Base-by-base conservation (phyloP, 2,888 invertebrate species). In the Brachynemurus nebulosus region DNA sequence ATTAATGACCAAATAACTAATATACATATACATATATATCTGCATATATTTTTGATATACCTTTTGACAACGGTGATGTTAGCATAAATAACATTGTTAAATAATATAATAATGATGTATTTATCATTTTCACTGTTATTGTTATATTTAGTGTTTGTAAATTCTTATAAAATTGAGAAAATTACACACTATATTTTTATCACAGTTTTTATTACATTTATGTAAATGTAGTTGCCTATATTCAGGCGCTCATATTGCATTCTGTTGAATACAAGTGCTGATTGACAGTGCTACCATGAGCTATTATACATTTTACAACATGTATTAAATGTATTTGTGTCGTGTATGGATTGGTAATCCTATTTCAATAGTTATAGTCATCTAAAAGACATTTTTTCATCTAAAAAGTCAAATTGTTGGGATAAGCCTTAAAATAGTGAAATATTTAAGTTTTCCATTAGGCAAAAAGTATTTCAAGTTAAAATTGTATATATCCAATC, bases 201-300 rank as follows among this genome's bases (percentile, higher is more conserved):
- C 30, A 30, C 30, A 30, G 30, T 30, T 30, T 30, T n/a, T 30
- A 30, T 30, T 14, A 30, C 30, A 30, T n/a, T 30, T 30, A 30
- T 30, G 30, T 30, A 30, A n/a, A 30, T 14, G n/a, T 30, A 30
- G 30, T 30, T 30, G 30, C 30, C 30, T 30, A 30, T 11, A 30
- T 30, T n/a, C 12, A 27, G n/a, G 4, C 3, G 9, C 14, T 30
- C 14, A 12, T n/a, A 30, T 30, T 30, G 14, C 30, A 30, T 30
- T 30, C 14, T 30, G 30, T 30, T 30, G n/a, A 30, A 30, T 30
- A 30, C 30, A 30, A 30, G n/a, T n/a, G n/a, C n/a, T n/a, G n/a
- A n/a, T n/a, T n/a, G n/a, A n/a, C n/a, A n/a, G n/a, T n/a, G n/a
- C n/a, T n/a, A n/a, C n/a, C n/a, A n/a, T n/a, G n/a, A n/a, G n/a